Evolutionary conservation across 1,140 invertebrate species (phyloP).

Genomic region (Caenorhabditis tropicalis): DNA sequence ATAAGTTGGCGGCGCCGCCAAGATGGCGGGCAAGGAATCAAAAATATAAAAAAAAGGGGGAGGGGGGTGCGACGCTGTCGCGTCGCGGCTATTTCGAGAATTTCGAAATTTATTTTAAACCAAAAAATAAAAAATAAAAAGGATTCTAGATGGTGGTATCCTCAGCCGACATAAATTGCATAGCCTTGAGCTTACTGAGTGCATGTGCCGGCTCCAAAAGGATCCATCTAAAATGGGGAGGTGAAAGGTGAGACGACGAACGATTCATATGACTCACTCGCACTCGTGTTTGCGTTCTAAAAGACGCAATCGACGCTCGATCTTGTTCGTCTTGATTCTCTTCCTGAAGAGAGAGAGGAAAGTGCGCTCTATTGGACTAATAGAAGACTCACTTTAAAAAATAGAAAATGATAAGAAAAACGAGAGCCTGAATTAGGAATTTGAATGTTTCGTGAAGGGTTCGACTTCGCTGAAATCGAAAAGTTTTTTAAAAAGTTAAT

Average conservation of each 20-base stretch:
- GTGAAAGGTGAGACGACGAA: not conserved
- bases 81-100: too few species aligned
- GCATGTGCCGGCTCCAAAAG: conserved; percentile 9
- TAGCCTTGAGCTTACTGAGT: conserved; percentile 21
- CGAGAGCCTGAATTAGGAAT: not conserved
- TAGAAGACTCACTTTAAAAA: conserved; percentile 15
- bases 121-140: not conserved
- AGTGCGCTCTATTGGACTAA: not conserved
- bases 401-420: not conserved
- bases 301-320: conserved; percentile 31
- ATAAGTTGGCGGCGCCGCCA: too few species aligned
- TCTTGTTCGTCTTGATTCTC: conserved; percentile 29
- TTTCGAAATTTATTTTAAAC: not conserved
- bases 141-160: too few species aligned
- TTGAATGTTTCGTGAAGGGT: not conserved
- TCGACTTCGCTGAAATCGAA: conserved; percentile 32
- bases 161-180: not conserved
- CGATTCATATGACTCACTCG: not conserved
- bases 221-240: not conserved
- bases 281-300: conserved; percentile 35
- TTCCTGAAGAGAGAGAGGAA: not conserved
- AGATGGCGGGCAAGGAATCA: too few species aligned
- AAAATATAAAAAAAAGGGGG: too few species aligned
- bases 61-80: too few species aligned
- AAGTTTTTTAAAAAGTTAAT: not conserved